These are phyloP conservation scores for Lochmaea capreae DNA, from an alignment of 2,888 invertebrate species.

Conservation along the genomic window DNA sequence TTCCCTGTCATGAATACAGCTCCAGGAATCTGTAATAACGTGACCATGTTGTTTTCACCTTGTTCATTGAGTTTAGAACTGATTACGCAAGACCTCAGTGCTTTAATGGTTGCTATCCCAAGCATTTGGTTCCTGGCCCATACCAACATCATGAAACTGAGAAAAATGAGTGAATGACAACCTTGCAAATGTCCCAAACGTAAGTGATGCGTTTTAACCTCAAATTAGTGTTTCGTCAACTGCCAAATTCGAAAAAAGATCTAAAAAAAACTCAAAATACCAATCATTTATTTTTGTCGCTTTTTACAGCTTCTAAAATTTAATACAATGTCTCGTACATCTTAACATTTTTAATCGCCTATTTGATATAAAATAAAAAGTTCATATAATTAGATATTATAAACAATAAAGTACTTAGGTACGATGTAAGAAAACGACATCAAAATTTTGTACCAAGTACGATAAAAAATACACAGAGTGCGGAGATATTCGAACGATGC, in stretches of 20 bases:
- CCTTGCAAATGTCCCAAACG: too few species aligned
- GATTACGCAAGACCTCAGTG: too few species aligned
- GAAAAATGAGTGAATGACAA: too few species aligned
- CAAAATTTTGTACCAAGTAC: not conserved
- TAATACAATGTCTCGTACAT: slow-evolving; percentile 47
- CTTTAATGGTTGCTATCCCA: too few species aligned
- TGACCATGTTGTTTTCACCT: too few species aligned
- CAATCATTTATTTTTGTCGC: slow-evolving; percentile 52
- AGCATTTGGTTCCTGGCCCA: too few species aligned
- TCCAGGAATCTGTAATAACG: too few species aligned
- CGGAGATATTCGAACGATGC: not conserved
- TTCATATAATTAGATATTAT: slow-evolving; percentile 22
- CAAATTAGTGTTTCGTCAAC: not conserved
- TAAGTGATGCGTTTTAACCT: too few species aligned
- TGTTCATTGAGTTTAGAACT: too few species aligned
- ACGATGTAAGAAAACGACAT: not conserved
- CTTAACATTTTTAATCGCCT: slow-evolving; percentile 38
- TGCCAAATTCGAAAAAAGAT: not conserved
- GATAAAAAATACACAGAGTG: not conserved
- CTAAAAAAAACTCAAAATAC: slow-evolving; percentile 46
- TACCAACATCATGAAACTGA: too few species aligned
- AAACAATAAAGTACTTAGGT: slow-evolving; percentile 20
- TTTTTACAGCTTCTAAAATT: slow-evolving; percentile 47
- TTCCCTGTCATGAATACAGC: too few species aligned
- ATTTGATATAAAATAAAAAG: slow-evolving; percentile 37